These are phyloP conservation scores for Calephelis nemesis DNA, from an alignment of 1,140 invertebrate species.

Conservation along the genomic window DNA sequence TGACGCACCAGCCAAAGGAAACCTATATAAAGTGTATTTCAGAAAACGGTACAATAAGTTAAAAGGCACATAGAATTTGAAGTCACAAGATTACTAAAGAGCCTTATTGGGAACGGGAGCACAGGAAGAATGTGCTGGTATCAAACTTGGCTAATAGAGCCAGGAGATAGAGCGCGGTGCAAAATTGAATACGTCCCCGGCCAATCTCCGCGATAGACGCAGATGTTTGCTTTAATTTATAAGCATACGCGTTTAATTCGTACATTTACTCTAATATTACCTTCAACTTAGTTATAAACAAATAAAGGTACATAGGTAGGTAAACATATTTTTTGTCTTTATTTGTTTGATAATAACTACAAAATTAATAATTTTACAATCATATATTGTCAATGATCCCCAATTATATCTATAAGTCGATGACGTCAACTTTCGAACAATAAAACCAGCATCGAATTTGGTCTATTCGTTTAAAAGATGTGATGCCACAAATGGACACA, in stretches of 20 bases:
- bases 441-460: no score
- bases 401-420: no score
- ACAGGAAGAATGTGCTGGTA: slow-evolving; percentile 39
- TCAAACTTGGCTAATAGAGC: slow-evolving; percentile 63
- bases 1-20: background rate
- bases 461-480: no score
- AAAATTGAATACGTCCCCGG: slow-evolving; percentile 67
- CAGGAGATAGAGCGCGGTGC: slow-evolving; percentile 53
- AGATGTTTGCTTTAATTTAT: slow-evolving; percentile 28
- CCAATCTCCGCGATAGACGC: slow-evolving; percentile 64
- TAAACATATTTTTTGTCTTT: no score
- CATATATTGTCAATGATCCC: no score
- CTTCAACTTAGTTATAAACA: no score
- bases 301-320: no score
- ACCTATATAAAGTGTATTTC: background rate
- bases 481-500: no score
- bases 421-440: no score
- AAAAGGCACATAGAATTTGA: slow-evolving; percentile 23
- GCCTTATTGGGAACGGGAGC: slow-evolving; percentile 19
- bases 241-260: slow-evolving; percentile 1
- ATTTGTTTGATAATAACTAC: no score
- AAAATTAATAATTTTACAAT: no score
- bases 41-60: background rate
- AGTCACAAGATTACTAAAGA: slow-evolving; percentile 18
- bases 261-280: no score